Base-by-base conservation (phyloP, 1,140 invertebrate species). In the Pararge aegeria region DNA sequence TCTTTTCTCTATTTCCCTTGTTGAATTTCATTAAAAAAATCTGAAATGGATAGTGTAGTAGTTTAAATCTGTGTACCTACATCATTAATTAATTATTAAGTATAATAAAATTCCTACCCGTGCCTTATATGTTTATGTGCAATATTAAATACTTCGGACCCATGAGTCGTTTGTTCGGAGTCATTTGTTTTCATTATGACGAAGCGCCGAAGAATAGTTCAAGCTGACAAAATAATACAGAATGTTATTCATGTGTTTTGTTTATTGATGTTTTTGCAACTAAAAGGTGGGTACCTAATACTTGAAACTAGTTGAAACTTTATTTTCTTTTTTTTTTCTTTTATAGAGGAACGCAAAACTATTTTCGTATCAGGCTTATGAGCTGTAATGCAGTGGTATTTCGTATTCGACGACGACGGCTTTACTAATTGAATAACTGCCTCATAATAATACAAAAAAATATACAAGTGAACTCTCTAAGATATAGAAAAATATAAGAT, bases 151-250 rank as follows among this genome's bases (percentile, higher is more conserved):
- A 61, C 53, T 61, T 69, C 66, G 73, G 70, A 75, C 83, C 75
- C 63, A 83, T 87, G 81, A 78, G 57, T 58, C 55, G 58, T 60
- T 57, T 38, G 52, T 65, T 57, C 55, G 51, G 42, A 64, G 70
- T 68, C 72, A 77, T 81, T 84, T 85, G 80, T 88, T 84, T 82
- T 84, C 84, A 87, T 87, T 85, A 89, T 87, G 87, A 87, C 80
- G 59, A 89, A 89, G 68, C 87, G 87, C 68, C 81, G 83, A 74
- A 84, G 87, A 78, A 89, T 89, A 56, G 76, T 89, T 65, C 79
- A 87, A 69, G 84, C 83, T 30, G 87, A 89, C 69, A 89, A 89
- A 87, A 87, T 89, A 68, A 85, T 87, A 70, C 84, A 83, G 78
- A 87, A 85, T 87, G 68, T 85, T 73, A 61, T 84, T 59, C 55